phyloP scores from a whole-genome alignment of 92 coral and sea anemone genomes.

The Actinernus sp. region DNA sequence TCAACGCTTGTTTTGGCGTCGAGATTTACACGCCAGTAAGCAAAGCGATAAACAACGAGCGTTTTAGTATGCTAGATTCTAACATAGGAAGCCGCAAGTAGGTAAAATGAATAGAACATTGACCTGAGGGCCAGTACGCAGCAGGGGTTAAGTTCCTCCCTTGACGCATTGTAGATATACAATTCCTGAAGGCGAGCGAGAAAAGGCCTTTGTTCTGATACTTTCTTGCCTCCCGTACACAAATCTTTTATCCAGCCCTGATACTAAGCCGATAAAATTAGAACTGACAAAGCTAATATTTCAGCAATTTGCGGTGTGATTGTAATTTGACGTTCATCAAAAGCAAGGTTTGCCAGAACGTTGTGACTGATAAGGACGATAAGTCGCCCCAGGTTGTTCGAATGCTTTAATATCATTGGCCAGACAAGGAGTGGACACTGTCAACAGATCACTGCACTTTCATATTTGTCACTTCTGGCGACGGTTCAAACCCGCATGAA shows the following conservation, averaged over 20 bases:
- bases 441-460: neutral
- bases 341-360: neutral
- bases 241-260: neutral
- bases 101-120: no score
- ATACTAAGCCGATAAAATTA: neutral
- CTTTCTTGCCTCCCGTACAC: neutral
- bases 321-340: constrained; percentile 1
- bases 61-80: no score
- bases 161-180: no score
- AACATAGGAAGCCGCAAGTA: no score
- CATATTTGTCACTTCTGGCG: constrained; percentile 1
- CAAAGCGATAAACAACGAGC: no score
- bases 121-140: no score
- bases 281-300: neutral
- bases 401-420: neutral
- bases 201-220: neutral
- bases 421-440: neutral
- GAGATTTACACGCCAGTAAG: no score
- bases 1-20: no score
- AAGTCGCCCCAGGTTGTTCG: neutral
- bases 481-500: neutral
- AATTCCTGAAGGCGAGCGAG: neutral
- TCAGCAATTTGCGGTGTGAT: neutral
- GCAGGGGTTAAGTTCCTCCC: no score
- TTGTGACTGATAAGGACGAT: neutral